Evolutionary conservation across 1,140 invertebrate genomes (phyloP).

Genomic region (Sinonovacula constricta): DNA sequence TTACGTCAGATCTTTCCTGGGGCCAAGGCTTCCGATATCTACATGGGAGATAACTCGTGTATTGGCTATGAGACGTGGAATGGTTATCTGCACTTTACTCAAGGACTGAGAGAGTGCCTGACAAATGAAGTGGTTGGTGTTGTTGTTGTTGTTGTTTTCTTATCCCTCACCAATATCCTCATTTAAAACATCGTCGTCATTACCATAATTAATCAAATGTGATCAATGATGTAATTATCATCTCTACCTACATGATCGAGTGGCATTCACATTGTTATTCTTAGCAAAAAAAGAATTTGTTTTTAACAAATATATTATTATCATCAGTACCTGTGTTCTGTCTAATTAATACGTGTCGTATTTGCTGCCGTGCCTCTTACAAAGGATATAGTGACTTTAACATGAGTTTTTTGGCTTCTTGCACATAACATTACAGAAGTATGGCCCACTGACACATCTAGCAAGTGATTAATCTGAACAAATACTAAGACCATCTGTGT

Average conservation of each 20-base stretch:
- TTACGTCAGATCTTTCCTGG: slow-evolving; percentile 10
- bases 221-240: not conserved
- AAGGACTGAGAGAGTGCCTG: slow-evolving; percentile 21
- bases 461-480: not conserved
- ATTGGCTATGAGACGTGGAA: not conserved
- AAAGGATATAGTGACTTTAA: too few relatives aligned
- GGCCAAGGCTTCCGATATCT: slow-evolving; percentile 35
- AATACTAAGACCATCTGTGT: not conserved
- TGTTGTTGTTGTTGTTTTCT: not conserved
- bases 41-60: too few relatives aligned
- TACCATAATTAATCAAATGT: not conserved
- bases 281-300: too few relatives aligned
- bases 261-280: not conserved
- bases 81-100: not conserved
- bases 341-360: too few relatives aligned
- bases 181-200: not conserved
- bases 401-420: too few relatives aligned
- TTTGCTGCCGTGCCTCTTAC: too few relatives aligned
- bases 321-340: too few relatives aligned
- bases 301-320: too few relatives aligned
- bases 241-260: not conserved
- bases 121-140: slow-evolving; percentile 25
- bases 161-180: not conserved
- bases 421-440: too few relatives aligned
- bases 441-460: not conserved